Evolutionary conservation across 2,113 vertebrate species (phyloP), one percentile per base, ranked within the genome.

Genomic region (Scortum barcoo): DNA sequence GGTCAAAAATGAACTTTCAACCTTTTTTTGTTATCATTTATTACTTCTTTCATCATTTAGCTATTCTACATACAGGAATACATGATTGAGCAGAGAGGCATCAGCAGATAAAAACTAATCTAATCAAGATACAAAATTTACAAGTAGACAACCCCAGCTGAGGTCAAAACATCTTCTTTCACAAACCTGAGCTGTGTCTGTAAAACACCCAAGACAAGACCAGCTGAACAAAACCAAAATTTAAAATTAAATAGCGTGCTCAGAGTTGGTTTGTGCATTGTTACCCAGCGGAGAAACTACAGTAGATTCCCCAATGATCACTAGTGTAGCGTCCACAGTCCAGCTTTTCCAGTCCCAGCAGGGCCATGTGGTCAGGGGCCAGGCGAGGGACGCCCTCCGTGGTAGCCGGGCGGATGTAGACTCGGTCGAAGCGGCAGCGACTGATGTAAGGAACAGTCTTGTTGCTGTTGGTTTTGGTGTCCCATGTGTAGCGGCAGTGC

Each of bases 271-370:
- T 48, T 14, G 33, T 30, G 20, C 3, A 12, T 63, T 65, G 83
- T 61, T 90, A 93, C 0, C 22, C 81, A 26, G 71, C 11, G 17
- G 83, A 88, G 72, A 99, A 96, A 70, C 87, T 95, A 78, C 98
- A 98, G 66, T 98, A 95, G 68, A 99, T 93, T 46, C 98, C 98
- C 98, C 98, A 99, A 92, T 99, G 98, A 89, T 99, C 98, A 74
- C 98, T 99, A 7, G 96, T 96, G 89, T 96, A 99, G 71, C 94
- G 95, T 1, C 97, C 96, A 91, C 98, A 99, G 84, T 98, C 96
- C 67, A 99, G 91, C 88, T 98, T 98, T 83, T 99, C 98, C 86
- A 96, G 83, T 2, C 98, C 98, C 0, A 99, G 86, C 71, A 99
- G 92, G 68, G 95, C 95, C 95, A 99, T 95, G 90, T 95, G 96